Evolutionary conservation across 2,888 invertebrate species (phyloP), one percentile per base, ranked within the genome.

Genomic region (Torymus texanus): DNA sequence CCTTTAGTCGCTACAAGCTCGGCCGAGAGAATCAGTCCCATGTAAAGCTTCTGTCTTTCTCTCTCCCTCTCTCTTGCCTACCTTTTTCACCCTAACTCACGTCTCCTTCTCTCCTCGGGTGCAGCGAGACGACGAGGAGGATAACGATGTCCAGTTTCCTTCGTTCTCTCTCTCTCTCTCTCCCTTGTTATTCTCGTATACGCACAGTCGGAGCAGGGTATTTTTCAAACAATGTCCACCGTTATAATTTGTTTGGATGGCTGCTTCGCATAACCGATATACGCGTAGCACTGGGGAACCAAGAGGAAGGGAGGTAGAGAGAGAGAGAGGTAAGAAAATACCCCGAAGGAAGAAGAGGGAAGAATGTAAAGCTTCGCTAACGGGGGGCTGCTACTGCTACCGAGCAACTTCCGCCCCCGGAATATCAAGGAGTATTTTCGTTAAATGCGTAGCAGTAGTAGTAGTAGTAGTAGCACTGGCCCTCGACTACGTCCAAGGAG

Each of bases 201-300:
- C 82, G 83, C 83, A 41, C 41, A 41, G 41, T 8, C 41, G 41
- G 41, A 41, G 41, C 78, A 84, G 81, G 81, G 84, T 87, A 87
- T 87, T 87, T 87, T 87, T 88, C 88, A 87, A 88, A 88, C 87
- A 87, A 88, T 87, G 85, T 85, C 83, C 82, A 82, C 85, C 83
- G 85, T 87, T 87, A 88, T 88, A 87, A 88, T 88, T 88, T 87
- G 87, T 85, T 84, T 86, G 88, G 86, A 86, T 86, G 86, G 84
- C 84, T 86, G 87, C 85, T 86, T 85, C 85, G 87, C 84, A 86
- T 86, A 87, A 86, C 86, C 85, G 86, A 86, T 87, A 84, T 83
- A 81, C 81, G 67, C 16, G 18, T 55, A 53, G 78, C 81, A 79
- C 80, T 2, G 21, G 21, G 21, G 21, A 21, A 21, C 21, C 21